Percentiles rank a stretch among this genome's conserved stretches.
Evolutionary conservation across 2,113 vertebrate genomes (phyloP).

Genomic region (Scytalopus superciliaris): DNA sequence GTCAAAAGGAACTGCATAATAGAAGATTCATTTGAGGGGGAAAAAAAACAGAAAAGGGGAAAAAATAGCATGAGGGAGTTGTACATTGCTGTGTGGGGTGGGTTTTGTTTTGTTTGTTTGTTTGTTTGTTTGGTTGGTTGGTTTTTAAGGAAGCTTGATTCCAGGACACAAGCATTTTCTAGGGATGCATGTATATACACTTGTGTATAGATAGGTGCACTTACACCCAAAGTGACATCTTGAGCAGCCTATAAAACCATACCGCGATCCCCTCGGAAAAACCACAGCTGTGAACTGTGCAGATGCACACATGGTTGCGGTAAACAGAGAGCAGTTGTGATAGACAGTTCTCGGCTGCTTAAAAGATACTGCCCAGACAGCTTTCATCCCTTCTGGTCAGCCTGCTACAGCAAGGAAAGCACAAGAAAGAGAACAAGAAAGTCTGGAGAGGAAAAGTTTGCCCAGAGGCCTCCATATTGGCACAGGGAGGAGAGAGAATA

Average conservation of each 20-base stretch:
- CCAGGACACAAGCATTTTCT: not conserved
- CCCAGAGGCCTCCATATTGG: not conserved
- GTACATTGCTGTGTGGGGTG: not conserved
- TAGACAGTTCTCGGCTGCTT: not conserved
- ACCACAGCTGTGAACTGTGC: conserved; percentile 6
- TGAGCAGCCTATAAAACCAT: conserved; percentile 40
- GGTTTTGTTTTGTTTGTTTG: too few species aligned
- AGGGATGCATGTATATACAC: not conserved
- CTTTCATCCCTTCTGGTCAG: not conserved
- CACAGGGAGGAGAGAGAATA: not conserved
- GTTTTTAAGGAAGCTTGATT: not conserved
- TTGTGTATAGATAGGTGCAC: not conserved
- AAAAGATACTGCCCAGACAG: conserved; percentile 8
- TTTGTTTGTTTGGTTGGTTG: too few species aligned
- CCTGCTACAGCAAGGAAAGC: not conserved
- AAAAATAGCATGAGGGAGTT: not conserved
- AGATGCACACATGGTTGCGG: not conserved
- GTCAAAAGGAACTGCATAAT: not conserved
- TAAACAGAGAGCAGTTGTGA: not conserved
- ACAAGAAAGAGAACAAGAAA: not conserved
- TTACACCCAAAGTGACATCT: conserved; percentile 9
- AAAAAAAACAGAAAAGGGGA: not conserved
- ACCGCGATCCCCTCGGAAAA: conserved; percentile 16
- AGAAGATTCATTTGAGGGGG: not conserved
- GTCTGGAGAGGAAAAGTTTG: not conserved